Conservation (phyloP, 2,797 vertebrate species). For the Oreochromis mossambicus region DNA sequence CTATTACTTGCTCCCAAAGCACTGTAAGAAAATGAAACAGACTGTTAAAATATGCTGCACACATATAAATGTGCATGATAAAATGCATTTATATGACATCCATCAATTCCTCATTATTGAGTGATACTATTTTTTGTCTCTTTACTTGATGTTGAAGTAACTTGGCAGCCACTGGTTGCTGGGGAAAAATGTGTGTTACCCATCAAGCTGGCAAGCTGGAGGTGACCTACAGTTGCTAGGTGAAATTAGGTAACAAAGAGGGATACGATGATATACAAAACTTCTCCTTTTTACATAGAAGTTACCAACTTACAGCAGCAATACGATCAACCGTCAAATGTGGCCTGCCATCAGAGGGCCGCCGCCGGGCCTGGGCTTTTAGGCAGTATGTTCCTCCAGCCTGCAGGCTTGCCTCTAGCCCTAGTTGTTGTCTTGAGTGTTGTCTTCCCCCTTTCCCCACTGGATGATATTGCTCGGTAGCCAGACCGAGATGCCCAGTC, state of each 20-base stretch:
- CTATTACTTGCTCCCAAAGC: not conserved
- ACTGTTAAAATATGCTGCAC: not conserved
- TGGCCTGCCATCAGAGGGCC: not conserved
- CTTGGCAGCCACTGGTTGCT: not conserved
- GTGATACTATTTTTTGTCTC: not conserved
- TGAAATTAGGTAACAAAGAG: too few relatives aligned
- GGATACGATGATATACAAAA: not conserved
- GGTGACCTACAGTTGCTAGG: not conserved
- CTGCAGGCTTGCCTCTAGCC: not conserved
- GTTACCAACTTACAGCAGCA: not conserved
- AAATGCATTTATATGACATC: not conserved
- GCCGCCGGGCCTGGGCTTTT: rapidly evolving
- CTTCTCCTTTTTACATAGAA: not conserved
- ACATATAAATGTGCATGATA: not conserved
- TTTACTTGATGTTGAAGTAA: not conserved
- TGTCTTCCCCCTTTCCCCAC: not conserved
- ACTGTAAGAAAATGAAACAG: not conserved
- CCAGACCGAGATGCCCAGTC: not conserved
- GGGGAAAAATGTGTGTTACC: not conserved
- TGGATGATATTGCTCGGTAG: not conserved
- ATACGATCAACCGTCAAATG: not conserved
- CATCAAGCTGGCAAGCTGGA: not conserved
- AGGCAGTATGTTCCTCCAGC: not conserved
- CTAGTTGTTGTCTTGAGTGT: not conserved
- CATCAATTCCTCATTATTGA: rapidly evolving